Evolutionary conservation across 2,113 vertebrate genomes (phyloP).

Genomic region (Psophia crepitans): DNA sequence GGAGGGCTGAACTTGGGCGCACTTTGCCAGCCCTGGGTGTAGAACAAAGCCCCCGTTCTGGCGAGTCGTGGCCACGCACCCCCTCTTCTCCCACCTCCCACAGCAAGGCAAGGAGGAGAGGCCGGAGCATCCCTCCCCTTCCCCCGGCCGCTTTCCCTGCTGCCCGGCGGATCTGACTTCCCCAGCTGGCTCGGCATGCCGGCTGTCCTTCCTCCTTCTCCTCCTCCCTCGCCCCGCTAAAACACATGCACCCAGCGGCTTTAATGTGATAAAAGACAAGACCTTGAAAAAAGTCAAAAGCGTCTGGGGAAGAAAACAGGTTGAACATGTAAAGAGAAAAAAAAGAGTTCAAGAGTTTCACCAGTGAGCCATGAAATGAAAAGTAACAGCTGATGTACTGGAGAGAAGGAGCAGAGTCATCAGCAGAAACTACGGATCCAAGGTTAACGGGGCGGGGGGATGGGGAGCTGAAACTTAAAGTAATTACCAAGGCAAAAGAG

Average conservation of each 20-base stretch:
- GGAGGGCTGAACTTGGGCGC: not conserved
- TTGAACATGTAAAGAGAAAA: conserved; percentile 50
- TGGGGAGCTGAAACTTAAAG: not conserved
- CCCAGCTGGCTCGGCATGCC: not conserved
- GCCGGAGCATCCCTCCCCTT: not conserved
- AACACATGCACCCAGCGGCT: not conserved
- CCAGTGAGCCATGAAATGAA: conserved; percentile 80
- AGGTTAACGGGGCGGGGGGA: conserved; percentile 38
- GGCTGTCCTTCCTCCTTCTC: not conserved
- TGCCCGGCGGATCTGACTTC: not conserved
- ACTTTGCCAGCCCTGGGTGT: not conserved
- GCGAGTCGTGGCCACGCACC: not conserved
- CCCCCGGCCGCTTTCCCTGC: not conserved
- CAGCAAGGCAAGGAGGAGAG: not conserved
- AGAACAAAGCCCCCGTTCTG: not conserved
- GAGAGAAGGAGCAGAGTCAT: not conserved
- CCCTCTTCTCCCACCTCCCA: not conserved
- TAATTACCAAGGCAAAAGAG: not conserved
- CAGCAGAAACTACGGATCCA: conserved; percentile 53
- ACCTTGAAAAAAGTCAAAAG: conserved; percentile 15
- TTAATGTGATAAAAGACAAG: not conserved
- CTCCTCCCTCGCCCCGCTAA: not conserved
- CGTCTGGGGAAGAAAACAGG: conserved; percentile 4
- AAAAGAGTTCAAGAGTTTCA: conserved; percentile 74
- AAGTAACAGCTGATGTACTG: conserved; percentile 76